Conservation (phyloP, 2,888 invertebrate species). For the Chymomyza procnemis region DNA sequence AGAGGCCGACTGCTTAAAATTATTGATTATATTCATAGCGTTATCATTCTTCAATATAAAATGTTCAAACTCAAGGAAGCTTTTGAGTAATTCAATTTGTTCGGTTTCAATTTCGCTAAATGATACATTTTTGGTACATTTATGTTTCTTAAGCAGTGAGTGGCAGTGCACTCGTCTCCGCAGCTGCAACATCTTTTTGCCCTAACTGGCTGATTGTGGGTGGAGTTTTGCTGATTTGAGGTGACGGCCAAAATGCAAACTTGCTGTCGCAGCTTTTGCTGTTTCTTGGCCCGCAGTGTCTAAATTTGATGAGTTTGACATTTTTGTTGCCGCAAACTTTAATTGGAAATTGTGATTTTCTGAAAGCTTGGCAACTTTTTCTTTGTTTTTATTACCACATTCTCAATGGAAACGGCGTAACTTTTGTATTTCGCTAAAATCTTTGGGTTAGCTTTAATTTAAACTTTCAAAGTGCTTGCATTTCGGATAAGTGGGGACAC, state of each 20-base stretch:
- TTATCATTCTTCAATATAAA: no score
- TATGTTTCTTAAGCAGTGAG: no score
- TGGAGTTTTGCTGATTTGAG: not conserved
- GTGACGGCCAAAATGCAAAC: not conserved
- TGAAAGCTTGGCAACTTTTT: conserved; percentile 71
- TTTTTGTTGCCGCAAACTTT: conserved; percentile 50
- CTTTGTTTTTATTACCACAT: not conserved
- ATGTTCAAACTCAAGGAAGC: no score
- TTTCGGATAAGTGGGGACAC: conserved; percentile 52
- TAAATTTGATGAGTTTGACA: conserved; percentile 71
- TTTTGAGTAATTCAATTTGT: no score
- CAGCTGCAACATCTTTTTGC: no score
- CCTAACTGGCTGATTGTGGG: not conserved
- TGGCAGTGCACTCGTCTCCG: no score
- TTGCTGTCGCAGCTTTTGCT: conserved; percentile 30
- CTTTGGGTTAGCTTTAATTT: not conserved
- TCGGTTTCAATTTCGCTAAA: no score
- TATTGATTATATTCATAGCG: no score
- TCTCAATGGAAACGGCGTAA: conserved; percentile 4
- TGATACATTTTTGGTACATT: no score
- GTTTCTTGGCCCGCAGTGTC: conserved; percentile 66
- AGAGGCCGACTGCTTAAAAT: no score
- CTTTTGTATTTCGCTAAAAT: conserved; percentile 1
- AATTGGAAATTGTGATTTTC: conserved; percentile 76
- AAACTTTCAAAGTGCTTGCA: conserved; percentile 5